Conservation (phyloP, 1,140 invertebrate species). For the Listronotus bonariensis region DNA sequence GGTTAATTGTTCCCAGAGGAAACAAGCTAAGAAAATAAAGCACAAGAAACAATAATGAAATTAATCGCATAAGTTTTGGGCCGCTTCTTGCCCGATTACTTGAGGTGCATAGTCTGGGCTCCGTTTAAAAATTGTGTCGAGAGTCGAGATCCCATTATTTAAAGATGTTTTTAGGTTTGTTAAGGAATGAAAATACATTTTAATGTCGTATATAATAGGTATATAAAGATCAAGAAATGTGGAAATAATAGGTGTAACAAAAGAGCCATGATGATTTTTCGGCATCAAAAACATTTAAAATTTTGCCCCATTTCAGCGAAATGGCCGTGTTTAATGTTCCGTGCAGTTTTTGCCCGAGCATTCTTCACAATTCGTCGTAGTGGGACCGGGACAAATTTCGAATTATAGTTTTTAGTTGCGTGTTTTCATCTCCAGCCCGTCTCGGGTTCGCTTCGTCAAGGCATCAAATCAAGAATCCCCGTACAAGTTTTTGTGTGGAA, state of each 20-base stretch:
- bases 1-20: too few species aligned
- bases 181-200: too few species aligned
- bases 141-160: background rate
- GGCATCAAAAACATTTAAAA: background rate
- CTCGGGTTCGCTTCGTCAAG: constrained; percentile 28
- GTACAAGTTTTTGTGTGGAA: constrained; percentile 26
- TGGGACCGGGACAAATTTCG: constrained; percentile 36
- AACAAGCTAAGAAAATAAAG: too few species aligned
- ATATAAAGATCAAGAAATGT: too few species aligned
- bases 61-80: too few species aligned
- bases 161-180: too few species aligned
- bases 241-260: too few species aligned
- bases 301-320: constrained; percentile 23
- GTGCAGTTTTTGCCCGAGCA: constrained; percentile 26
- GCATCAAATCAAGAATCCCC: constrained; percentile 33
- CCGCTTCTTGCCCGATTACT: too few species aligned
- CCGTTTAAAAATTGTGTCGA: background rate
- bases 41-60: too few species aligned
- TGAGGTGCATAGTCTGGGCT: too few species aligned
- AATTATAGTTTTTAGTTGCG: constrained; percentile 36
- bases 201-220: too few species aligned
- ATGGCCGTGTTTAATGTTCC: constrained; percentile 31
- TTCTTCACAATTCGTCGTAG: constrained; percentile 35
- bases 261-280: too few species aligned
- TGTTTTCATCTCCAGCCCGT: constrained; percentile 26